Evolutionary conservation across 1,140 invertebrate species (phyloP).

Genomic region (Tetragnatha versicolor): DNA sequence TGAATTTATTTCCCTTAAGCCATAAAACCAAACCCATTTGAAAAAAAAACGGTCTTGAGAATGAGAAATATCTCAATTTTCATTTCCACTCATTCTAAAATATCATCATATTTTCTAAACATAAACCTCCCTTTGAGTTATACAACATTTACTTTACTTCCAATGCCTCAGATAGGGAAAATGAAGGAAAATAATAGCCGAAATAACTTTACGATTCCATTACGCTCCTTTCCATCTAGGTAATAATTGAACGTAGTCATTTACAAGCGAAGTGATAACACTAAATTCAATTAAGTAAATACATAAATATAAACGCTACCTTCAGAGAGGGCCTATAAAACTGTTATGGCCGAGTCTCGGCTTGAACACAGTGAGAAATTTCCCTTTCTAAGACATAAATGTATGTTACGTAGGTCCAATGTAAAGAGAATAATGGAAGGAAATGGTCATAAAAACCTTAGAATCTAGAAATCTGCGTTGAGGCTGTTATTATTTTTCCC

Average conservation of each 20-base stretch:
- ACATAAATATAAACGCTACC: slow-evolving; percentile 44
- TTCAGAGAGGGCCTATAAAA: neutral
- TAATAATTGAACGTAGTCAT: slow-evolving; percentile 37
- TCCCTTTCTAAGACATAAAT: slow-evolving; percentile 23
- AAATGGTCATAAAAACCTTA: slow-evolving; percentile 13
- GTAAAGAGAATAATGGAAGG: neutral
- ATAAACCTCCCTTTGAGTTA: neutral
- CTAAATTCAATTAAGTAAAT: slow-evolving; percentile 49
- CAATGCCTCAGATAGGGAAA: neutral
- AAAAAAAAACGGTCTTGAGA: too few species aligned
- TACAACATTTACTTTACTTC: neutral
- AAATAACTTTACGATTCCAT: slow-evolving; percentile 30
- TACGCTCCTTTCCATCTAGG: neutral
- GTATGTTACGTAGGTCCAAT: neutral
- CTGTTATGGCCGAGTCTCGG: slow-evolving; percentile 15
- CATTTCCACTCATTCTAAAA: neutral
- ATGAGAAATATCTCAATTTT: neutral
- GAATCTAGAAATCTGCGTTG: neutral
- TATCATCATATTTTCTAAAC: neutral
- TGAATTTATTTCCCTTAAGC: too few species aligned
- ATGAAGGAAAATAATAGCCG: neutral
- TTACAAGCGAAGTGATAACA: slow-evolving; percentile 35
- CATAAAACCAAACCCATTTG: too few species aligned
- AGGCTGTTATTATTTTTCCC: too few species aligned
- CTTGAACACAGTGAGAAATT: neutral